Evolutionary conservation across 2,888 invertebrate genomes (phyloP).

Genomic region (Leptopilina drosophilae): DNA sequence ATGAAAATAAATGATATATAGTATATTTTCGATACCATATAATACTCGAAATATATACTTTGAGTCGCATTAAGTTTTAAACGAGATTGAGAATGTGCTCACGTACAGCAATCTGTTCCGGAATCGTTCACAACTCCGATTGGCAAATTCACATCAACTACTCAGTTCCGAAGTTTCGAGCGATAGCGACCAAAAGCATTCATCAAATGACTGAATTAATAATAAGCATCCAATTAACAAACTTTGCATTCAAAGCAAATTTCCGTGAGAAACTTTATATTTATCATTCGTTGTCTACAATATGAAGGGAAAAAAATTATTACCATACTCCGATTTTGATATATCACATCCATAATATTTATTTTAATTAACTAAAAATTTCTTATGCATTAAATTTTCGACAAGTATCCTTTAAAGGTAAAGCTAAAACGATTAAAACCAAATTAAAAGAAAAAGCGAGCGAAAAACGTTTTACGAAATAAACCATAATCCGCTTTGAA

Average conservation of each 20-base stretch:
- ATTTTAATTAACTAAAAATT: no score
- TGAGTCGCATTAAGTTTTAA: conserved; percentile 18
- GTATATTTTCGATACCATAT: conserved; percentile 16
- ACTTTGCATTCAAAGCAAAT: conserved; percentile 60
- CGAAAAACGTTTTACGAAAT: no score
- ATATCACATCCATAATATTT: no score
- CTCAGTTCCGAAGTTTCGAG: conserved; percentile 32
- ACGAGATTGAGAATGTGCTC: conserved; percentile 16
- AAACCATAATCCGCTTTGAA: no score
- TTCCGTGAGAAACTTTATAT: conserved; percentile 47
- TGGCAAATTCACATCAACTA: conserved; percentile 29
- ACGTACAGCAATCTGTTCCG: conserved; percentile 2
- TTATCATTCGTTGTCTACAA: neutral
- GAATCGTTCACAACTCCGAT: conserved; percentile 34
- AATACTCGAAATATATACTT: conserved; percentile 3
- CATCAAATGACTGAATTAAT: conserved; percentile 55
- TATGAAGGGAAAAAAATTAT: no score
- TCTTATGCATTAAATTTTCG: no score
- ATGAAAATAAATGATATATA: no score
- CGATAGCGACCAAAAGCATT: conserved; percentile 35
- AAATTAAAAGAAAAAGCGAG: no score
- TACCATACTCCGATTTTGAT: no score
- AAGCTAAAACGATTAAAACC: no score
- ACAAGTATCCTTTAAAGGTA: no score
- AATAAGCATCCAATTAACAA: conserved; percentile 63